Percentiles rank a stretch among this genome's conserved stretches.
Conservation (phyloP, 2,797 vertebrate species). For the Borostomias antarcticus region DNA sequence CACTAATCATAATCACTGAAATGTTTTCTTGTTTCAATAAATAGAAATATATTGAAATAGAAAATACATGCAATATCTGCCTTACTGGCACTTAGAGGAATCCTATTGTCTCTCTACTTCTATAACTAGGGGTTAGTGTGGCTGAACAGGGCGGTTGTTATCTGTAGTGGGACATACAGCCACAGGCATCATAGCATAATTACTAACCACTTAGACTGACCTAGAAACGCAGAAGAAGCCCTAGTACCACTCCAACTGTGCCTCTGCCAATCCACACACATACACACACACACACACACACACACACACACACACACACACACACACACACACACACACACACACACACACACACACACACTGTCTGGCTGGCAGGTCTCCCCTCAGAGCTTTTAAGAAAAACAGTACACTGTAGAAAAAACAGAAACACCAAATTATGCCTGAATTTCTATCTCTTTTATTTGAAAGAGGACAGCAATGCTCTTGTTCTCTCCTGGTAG, state of each 20-base stretch:
- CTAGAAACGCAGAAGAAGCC: constrained; percentile 30
- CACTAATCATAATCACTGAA: too few relatives aligned
- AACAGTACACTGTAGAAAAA: too few relatives aligned
- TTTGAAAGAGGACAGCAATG: constrained; percentile 57
- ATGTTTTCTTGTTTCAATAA: too few relatives aligned
- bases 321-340: neutral
- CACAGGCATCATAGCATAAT: neutral
- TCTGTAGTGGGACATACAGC: neutral
- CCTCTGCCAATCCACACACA: constrained; percentile 6
- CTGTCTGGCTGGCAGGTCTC: too few relatives aligned
- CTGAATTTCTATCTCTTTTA: neutral
- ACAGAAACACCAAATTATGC: neutral
- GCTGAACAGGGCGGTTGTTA: neutral
- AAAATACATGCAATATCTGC: too few relatives aligned
- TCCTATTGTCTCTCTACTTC: neutral
- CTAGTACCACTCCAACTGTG: neutral
- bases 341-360: constrained; percentile 2
- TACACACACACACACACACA: constrained; percentile 14
- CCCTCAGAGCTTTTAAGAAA: too few relatives aligned
- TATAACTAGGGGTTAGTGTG: neutral
- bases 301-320: constrained; percentile 3
- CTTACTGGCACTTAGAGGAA: neutral
- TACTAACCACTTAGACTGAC: constrained; percentile 23
- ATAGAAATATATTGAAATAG: too few relatives aligned
- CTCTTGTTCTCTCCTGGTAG: constrained; percentile 32